Evolutionary conservation across 2,797 vertebrate species (phyloP).

Genomic region (Sebastes itinus): DNA sequence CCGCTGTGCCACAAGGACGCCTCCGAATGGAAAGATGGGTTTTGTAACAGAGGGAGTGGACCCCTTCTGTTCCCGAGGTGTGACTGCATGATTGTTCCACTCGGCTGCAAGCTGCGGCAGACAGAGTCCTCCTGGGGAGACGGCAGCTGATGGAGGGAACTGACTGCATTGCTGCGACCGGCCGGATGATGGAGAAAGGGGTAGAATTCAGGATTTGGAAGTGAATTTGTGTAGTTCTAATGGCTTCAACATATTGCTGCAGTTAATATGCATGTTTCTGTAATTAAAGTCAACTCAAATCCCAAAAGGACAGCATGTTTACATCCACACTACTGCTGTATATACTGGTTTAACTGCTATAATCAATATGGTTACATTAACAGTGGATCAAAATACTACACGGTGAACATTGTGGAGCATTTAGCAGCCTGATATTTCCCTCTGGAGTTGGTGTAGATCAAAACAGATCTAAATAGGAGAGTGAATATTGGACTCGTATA

Average conservation of each 20-base stretch:
- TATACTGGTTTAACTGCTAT: background rate
- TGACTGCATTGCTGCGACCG: constrained; percentile 12
- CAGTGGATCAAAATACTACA: background rate
- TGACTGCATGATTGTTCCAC: constrained; percentile 68
- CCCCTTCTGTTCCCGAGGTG: constrained; percentile 64
- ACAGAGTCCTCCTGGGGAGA: constrained; percentile 56
- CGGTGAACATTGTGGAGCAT: background rate
- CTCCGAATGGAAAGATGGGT: constrained; percentile 19
- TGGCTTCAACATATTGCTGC: background rate
- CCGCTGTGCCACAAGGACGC: constrained; percentile 41
- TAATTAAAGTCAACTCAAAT: background rate
- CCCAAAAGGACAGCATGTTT: background rate
- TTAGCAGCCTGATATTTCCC: background rate
- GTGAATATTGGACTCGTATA: background rate
- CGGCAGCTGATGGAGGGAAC: constrained; percentile 50
- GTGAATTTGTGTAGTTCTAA: background rate
- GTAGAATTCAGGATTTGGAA: background rate
- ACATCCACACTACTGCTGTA: background rate
- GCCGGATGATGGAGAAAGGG: background rate
- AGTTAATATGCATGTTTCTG: background rate
- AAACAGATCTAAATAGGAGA: background rate
- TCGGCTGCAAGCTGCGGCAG: constrained; percentile 56
- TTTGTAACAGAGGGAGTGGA: constrained; percentile 24
- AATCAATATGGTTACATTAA: background rate
- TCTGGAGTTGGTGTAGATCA: background rate